Conservation (phyloP, 2,113 vertebrate species). For the Colossoma macropomum region DNA sequence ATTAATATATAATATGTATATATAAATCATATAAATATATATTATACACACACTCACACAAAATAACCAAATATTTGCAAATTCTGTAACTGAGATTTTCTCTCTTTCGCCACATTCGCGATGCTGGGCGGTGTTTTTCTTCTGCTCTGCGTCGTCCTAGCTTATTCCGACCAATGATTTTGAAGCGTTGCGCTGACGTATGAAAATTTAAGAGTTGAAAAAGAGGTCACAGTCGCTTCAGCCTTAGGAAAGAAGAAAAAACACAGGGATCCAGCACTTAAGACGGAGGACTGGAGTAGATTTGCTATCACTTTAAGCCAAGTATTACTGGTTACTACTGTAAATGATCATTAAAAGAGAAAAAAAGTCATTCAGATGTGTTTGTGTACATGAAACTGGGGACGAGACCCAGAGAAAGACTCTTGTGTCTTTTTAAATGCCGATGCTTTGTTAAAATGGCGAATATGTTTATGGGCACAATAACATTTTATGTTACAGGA, state of each 20-base stretch:
- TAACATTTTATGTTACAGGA: neutral
- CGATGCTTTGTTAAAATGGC: neutral
- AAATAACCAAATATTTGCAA: neutral
- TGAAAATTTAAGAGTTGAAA: constrained; percentile 77
- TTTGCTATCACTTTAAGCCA: constrained; percentile 32
- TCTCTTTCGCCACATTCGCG: neutral
- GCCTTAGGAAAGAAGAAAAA: constrained; percentile 55
- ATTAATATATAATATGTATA: too few relatives aligned
- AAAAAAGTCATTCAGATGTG: neutral
- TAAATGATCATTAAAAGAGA: neutral
- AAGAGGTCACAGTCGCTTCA: constrained; percentile 75
- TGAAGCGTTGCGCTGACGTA: constrained; percentile 63
- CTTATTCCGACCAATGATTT: constrained; percentile 68
- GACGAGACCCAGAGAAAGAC: neutral
- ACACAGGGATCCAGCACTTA: constrained; percentile 35
- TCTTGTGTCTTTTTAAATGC: neutral
- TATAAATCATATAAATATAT: too few relatives aligned
- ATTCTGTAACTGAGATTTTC: neutral
- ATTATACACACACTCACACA: too few relatives aligned
- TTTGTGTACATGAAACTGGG: neutral
- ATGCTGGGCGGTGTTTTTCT: constrained; percentile 41
- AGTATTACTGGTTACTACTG: neutral
- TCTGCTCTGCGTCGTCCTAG: constrained; percentile 66
- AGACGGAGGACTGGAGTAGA: constrained; percentile 56
- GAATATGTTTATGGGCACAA: neutral